A percentile compares a stretch with the other conserved stretches of the same genome.
These are phyloP conservation scores for Uropsilus gracilis DNA, from an alignment of 2,113 vertebrate species.

Conservation along the genomic window DNA sequence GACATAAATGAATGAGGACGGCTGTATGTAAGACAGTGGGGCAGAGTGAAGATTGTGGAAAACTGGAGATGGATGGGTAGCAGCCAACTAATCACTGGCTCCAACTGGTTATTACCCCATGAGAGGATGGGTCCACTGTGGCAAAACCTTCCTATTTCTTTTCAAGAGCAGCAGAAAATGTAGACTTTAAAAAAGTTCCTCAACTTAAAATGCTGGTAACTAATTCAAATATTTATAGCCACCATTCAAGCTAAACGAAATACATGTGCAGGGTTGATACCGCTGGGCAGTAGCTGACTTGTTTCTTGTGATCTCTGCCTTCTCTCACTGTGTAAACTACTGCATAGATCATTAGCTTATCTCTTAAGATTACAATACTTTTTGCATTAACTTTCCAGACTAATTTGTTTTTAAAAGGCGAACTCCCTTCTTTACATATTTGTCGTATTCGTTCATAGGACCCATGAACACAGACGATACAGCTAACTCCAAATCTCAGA, in stretches of 20 bases:
- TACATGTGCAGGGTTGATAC: neutral
- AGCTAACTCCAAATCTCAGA: neutral
- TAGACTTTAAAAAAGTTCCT: neutral
- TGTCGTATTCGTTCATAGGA: neutral
- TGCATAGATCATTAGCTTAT: neutral
- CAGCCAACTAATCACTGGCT: too few relatives aligned
- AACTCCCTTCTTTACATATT: neutral
- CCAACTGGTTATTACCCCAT: too few relatives aligned
- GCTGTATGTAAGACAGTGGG: neutral
- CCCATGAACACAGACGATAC: neutral
- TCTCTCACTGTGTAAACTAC: neutral
- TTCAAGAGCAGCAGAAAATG: neutral
- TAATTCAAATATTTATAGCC: neutral
- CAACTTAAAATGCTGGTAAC: neutral
- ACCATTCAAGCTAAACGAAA: neutral
- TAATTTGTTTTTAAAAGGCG: neutral
- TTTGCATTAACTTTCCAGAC: neutral
- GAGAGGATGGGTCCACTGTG: neutral
- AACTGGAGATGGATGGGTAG: fast-evolving
- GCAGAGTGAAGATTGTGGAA: neutral
- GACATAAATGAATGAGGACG: neutral
- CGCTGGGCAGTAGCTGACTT: neutral
- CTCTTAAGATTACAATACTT: neutral
- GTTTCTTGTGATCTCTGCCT: neutral
- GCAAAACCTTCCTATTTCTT: neutral